Evolutionary conservation across 2,113 vertebrate genomes (phyloP).

Genomic region (Lepus timidus): DNA sequence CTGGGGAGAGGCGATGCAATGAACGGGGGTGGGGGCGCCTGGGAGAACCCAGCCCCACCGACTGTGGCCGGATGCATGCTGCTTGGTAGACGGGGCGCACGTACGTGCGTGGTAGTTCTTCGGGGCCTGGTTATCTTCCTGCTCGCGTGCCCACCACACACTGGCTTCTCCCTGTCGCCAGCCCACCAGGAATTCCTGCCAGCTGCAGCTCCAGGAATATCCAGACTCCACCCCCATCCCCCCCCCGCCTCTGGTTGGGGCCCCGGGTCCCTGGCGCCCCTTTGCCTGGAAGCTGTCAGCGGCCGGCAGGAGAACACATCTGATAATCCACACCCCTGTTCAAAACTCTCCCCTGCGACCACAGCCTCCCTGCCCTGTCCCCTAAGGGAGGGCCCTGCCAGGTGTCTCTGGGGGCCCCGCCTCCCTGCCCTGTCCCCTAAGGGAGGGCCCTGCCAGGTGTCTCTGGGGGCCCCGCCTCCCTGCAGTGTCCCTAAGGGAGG

Average conservation of each 20-base stretch:
- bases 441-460: neutral
- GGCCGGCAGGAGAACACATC: neutral
- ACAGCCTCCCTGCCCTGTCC: neutral
- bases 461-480: neutral
- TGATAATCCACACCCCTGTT: neutral
- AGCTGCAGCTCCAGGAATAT: neutral
- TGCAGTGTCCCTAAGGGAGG: neutral
- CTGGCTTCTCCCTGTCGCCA: neutral
- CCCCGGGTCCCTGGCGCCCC: too few relatives aligned
- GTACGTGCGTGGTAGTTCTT: neutral
- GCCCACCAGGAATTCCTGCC: neutral
- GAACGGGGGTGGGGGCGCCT: accelerated
- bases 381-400: too few relatives aligned
- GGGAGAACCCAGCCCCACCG: neutral
- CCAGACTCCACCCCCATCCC: neutral
- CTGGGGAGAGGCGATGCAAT: conserved; percentile 83
- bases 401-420: too few relatives aligned
- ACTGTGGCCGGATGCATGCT: neutral
- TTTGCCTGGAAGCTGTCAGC: neutral
- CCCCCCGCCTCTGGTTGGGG: neutral
- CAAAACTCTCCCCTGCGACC: neutral
- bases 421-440: accelerated
- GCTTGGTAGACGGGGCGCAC: neutral
- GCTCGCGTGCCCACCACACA: accelerated
- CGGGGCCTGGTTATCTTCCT: neutral